Evolutionary conservation across 2,888 invertebrate species (phyloP), one percentile per base, ranked within the genome.

Genomic region (Tyria jacobaeae): DNA sequence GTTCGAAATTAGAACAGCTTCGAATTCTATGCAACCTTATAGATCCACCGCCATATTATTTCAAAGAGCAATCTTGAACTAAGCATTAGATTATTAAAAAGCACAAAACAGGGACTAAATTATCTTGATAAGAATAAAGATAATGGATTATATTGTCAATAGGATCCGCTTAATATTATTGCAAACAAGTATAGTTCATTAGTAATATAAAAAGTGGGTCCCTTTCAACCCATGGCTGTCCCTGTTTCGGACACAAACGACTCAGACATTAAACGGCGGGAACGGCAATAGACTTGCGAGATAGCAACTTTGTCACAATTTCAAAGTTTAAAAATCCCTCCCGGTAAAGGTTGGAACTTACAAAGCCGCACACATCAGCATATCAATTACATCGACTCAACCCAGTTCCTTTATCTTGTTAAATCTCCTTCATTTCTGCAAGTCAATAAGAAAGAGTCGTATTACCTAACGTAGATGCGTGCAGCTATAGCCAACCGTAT

Each of bases 101-200:
- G 64, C 60, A 68, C 73, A 73, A 73, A 73, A 68, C 66, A 67
- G 71, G 68, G 75, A 60, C 66, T 58, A 37, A 64, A n/a, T 44
- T 52, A 58, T 25, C 60, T 62, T 60, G 58, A 66, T 60, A 68
- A 67, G 53, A 61, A 59, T 58, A 52, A 44, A 62, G 49, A 64
- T 57, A 51, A 54, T n/a, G 41, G 55, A 68, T 68, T 74, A 77
- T 74, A 77, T 77, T 77, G 75, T 77, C 70, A 74, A 76, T 77
- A 64, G 60, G 66, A 50, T 74, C 63, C 65, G 56, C 70, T 74
- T 75, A 74, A 59, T 64, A 70, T 66, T 76, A 75, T 69, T 69
- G 71, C 77, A 75, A 77, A 76, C 64, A 70, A 75, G 65, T 76
- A 64, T 74, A 65, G 66, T 66, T 70, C 56, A 58, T 66, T 65